Percentiles rank a stretch among this genome's conserved stretches.
Evolutionary conservation across 1,140 invertebrate species (phyloP).

Genomic region (Tyrophagus putrescentiae): DNA sequence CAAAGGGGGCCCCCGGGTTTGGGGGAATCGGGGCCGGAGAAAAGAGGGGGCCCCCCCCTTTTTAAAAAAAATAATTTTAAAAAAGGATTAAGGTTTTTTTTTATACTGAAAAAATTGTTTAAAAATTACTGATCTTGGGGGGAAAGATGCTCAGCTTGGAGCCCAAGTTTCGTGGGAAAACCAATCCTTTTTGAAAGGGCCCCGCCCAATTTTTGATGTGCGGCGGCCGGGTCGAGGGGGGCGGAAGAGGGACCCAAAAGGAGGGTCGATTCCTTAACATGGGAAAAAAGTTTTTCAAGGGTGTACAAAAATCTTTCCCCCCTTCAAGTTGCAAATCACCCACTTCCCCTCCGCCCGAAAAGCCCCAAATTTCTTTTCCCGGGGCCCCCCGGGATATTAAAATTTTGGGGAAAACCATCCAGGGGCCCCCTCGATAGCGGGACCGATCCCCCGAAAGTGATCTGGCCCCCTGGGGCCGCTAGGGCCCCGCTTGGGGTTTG

Average conservation of each 20-base stretch:
- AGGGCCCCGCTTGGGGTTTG: not conserved
- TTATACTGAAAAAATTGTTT: conserved; percentile 40
- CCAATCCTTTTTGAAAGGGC: conserved; percentile 72
- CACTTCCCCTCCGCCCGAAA: not conserved
- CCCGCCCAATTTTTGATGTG: conserved; percentile 79
- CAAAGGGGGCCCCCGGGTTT: conserved; percentile 31
- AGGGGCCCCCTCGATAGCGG: conserved; percentile 30
- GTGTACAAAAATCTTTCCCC: too few relatives aligned
- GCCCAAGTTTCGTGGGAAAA: conserved; percentile 71
- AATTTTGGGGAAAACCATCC: conserved; percentile 32
- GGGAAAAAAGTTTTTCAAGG: too few relatives aligned
- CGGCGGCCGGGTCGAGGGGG: conserved; percentile 40
- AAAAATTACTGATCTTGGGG: conserved; percentile 41
- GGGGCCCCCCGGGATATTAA: conserved; percentile 29
- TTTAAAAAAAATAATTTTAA: not conserved
- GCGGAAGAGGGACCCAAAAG: conserved; percentile 41
- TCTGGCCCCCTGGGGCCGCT: conserved; percentile 30
- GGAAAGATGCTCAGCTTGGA: conserved; percentile 76
- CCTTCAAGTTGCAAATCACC: too few relatives aligned
- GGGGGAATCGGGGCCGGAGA: conserved; percentile 40
- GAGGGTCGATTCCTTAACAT: conserved; percentile 40
- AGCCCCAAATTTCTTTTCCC: conserved; percentile 33
- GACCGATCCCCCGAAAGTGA: conserved; percentile 29
- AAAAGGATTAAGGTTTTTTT: not conserved
- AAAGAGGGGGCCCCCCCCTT: too few relatives aligned